Evolutionary conservation across 2,888 invertebrate genomes (phyloP), one percentile per base, ranked within the genome.

Genomic region (Drosophila testacea): DNA sequence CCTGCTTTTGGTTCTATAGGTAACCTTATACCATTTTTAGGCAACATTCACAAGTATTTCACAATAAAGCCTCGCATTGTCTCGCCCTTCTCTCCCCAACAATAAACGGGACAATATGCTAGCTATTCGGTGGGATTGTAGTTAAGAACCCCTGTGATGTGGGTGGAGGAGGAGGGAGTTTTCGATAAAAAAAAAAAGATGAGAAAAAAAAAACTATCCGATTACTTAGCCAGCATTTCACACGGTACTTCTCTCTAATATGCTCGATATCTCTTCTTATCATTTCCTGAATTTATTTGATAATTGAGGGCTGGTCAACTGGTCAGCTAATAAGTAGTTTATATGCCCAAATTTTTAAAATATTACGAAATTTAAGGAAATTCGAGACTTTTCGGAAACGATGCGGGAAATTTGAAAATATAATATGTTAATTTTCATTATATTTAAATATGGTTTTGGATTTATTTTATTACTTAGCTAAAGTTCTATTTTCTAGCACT

Each of bases 211-310:
- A 72, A 75, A 60, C 80, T 69, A 79, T 79, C 78, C 30, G 57
- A 72, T 79, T 79, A 79, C 79, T 41, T 39, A 46, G 77, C 80
- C 79, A 63, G 77, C 78, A 78, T 79, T 78, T 78, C 78, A 79
- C 78, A 78, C 78, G 78, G 66, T 75, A 52, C 16, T 46, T 28
- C 16, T 1, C 13, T 39, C 9, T 4, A 36, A 39, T 32, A 30
- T 9, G 9, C 32, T 13, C 6, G 22, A 22, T 34, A 32, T 48
- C 32, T 41, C 10, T 42, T 36, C 9, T 57, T 46, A 48, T 42
- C 39, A 32, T 22, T 42, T 51, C 27, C 28, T 13, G 28, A 50
- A 41, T 62, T 73, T 59, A 42, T 44, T 59, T 59, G 16, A 30
- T 68, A 67, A 72, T 77, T 67, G 64, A 47, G n/a, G 51, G 41